A percentile compares a stretch with the other conserved stretches of the same genome.
phyloP scores from a whole-genome alignment of 2,797 vertebrate species.

The Hydrolagus colliei region DNA sequence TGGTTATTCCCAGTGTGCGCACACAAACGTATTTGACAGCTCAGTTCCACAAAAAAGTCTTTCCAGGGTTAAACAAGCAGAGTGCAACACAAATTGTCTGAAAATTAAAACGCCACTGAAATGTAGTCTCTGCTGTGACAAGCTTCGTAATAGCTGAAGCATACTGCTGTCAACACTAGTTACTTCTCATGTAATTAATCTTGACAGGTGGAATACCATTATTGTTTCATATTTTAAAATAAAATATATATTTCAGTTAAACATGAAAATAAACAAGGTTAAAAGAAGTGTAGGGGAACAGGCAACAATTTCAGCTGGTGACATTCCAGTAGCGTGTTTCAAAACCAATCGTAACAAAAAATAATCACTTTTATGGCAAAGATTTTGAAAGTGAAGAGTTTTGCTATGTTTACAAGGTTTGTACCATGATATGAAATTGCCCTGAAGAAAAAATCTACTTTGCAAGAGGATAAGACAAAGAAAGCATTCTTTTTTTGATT shows the following conservation, averaged over 20 bases:
- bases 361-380: background rate
- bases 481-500: background rate
- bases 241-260: background rate
- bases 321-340: background rate
- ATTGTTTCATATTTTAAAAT: no score
- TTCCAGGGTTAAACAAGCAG: slow-evolving; percentile 20
- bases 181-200: background rate
- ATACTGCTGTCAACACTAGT: slow-evolving; percentile 39
- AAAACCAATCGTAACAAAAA: slow-evolving; percentile 14
- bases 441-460: background rate
- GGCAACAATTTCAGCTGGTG: background rate
- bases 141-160: slow-evolving; percentile 41
- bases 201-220: background rate
- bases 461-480: background rate
- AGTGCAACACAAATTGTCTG: slow-evolving; percentile 1
- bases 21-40: background rate
- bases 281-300: background rate
- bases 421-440: background rate
- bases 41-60: slow-evolving; percentile 6
- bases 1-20: background rate
- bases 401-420: background rate
- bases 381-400: background rate
- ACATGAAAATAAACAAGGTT: background rate
- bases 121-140: slow-evolving; percentile 34
- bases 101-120: slow-evolving; percentile 7